Percentiles rank a stretch among this genome's conserved stretches.
Evolutionary conservation across 2,113 vertebrate species (phyloP).

Genomic region (Dicrurus megarhynchus): DNA sequence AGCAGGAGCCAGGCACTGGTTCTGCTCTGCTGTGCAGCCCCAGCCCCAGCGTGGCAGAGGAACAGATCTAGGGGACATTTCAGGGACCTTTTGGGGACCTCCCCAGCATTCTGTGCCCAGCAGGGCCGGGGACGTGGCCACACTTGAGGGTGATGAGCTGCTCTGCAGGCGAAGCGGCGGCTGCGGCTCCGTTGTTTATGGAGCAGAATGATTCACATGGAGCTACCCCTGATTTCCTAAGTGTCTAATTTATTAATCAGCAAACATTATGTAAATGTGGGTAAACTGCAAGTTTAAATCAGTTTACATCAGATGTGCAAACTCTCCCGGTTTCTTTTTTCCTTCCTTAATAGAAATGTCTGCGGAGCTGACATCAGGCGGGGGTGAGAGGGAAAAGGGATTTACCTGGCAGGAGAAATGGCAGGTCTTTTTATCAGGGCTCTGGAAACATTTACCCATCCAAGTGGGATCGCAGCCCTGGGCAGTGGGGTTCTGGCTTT

Average conservation of each 20-base stretch:
- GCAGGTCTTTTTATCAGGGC: background rate
- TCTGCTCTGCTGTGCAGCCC: background rate
- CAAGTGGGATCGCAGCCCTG: background rate
- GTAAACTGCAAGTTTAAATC: conserved; percentile 62
- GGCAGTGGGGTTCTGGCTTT: background rate
- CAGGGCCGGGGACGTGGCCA: fast-evolving
- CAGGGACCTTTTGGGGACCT: background rate
- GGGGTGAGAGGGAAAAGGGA: background rate
- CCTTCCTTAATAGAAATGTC: conserved; percentile 53
- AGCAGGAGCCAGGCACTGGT: background rate
- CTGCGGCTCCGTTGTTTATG: conserved; percentile 3
- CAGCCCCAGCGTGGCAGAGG: background rate
- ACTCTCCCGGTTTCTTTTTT: background rate
- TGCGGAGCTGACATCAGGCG: conserved; percentile 5
- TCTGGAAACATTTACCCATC: conserved; percentile 31
- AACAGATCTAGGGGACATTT: fast-evolving
- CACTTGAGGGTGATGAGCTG: background rate
- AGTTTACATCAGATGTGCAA: conserved; percentile 59
- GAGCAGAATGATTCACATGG: conserved; percentile 45
- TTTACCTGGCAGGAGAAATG: conserved; percentile 42
- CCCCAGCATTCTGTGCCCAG: background rate
- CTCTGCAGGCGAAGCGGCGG: background rate
- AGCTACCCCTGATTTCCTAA: conserved; percentile 58
- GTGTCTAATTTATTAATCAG: conserved; percentile 71
- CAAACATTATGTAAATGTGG: conserved; percentile 70